These are phyloP conservation scores for Ganaspis brasiliensis DNA, from an alignment of 2,888 invertebrate species.

Conservation along the genomic window DNA sequence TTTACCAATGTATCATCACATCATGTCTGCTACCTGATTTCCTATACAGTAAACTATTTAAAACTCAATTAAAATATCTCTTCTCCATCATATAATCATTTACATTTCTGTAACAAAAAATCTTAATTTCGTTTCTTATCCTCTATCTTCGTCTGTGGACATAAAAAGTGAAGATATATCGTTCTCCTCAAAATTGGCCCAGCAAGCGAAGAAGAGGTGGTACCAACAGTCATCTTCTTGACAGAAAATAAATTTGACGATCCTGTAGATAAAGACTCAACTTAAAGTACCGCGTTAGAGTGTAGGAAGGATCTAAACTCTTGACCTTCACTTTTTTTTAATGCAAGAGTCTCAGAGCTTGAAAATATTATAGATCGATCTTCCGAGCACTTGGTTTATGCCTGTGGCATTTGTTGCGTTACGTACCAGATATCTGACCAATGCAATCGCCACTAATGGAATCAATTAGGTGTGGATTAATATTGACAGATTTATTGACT, in stretches of 20 bases:
- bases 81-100: too few species aligned
- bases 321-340: background rate
- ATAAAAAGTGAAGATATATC: background rate
- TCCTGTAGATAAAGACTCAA: background rate
- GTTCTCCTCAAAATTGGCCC: slow-evolving; percentile 5
- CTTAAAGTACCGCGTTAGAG: background rate
- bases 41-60: background rate
- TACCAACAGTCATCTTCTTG: slow-evolving; percentile 11
- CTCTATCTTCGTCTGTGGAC: background rate
- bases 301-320: background rate
- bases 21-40: too few species aligned
- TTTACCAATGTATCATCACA: too few species aligned
- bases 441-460: slow-evolving; percentile 67
- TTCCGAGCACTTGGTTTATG: slow-evolving; percentile 10
- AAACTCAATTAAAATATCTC: background rate
- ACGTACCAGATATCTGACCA: slow-evolving; percentile 36
- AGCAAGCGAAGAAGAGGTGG: background rate
- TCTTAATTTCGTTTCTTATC: background rate
- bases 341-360: background rate
- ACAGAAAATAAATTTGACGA: slow-evolving; percentile 28
- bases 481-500: slow-evolving; percentile 75
- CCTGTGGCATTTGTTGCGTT: slow-evolving; percentile 32
- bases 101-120: background rate
- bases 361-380: slow-evolving; percentile 15
- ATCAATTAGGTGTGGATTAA: slow-evolving; percentile 73